phyloP scores from a whole-genome alignment of 2,888 invertebrate genomes.

The Resseliella maxima region DNA sequence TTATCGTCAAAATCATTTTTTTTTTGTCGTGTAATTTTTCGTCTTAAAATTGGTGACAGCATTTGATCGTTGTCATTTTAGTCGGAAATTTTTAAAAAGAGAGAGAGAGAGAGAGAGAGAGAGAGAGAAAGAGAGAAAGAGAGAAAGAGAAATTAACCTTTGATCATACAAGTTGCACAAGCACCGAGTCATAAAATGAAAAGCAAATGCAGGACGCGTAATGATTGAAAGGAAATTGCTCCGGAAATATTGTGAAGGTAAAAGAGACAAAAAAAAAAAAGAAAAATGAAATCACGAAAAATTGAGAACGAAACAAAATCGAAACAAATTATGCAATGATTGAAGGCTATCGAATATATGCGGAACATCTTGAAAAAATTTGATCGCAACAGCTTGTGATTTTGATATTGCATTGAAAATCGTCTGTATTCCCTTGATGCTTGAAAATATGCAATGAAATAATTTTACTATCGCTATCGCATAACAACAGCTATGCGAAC shows the following conservation, averaged over 20 bases:
- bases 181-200: not conserved
- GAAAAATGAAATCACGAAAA: too few relatives aligned
- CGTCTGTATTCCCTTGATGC: not conserved
- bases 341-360: constrained; percentile 21
- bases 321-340: constrained; percentile 33
- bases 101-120: too few relatives aligned
- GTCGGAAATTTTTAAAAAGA: too few relatives aligned
- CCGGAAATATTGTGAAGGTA: constrained; percentile 27
- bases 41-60: not conserved
- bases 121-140: too few relatives aligned
- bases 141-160: too few relatives aligned
- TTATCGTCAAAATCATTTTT: not conserved
- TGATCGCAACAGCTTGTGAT: not conserved
- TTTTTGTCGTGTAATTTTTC: not conserved
- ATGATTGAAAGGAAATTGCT: constrained; percentile 45
- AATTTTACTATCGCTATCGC: not conserved
- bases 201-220: not conserved
- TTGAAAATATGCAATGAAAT: not conserved
- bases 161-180: not conserved
- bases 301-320: too few relatives aligned
- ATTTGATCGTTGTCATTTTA: not conserved
- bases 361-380: not conserved
- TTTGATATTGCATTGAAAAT: not conserved
- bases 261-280: not conserved
- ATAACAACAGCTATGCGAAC: too few relatives aligned